A percentile compares a stretch with the other conserved stretches of the same genome.
Evolutionary conservation across 2,888 invertebrate genomes (phyloP).

Genomic region (Caenorhabditis sp.): DNA sequence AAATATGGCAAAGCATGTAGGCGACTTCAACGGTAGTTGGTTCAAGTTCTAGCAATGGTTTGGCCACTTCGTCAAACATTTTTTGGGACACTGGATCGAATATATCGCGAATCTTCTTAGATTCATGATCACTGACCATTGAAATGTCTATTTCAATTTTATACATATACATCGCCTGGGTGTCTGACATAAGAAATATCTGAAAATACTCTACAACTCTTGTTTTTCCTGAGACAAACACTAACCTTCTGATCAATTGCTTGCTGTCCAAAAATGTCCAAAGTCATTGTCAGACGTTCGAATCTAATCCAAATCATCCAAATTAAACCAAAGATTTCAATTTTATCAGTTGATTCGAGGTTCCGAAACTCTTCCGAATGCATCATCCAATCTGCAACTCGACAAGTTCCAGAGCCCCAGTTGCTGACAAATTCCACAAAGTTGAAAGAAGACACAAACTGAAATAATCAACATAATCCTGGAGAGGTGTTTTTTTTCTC

Average conservation of each 20-base stretch:
- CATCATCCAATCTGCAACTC: conserved; percentile 51
- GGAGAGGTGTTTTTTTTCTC: too few species aligned
- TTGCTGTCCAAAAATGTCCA: conserved; percentile 34
- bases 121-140: conserved; percentile 27
- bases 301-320: conserved; percentile 39
- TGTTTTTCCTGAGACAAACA: too few species aligned
- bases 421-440: conserved; percentile 25
- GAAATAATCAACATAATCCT: too few species aligned
- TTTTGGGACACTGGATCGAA: conserved; percentile 35
- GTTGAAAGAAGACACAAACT: neutral
- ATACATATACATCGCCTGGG: conserved; percentile 24
- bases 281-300: conserved; percentile 38
- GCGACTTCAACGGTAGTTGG: conserved; percentile 38
- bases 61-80: conserved; percentile 35
- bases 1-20: conserved; percentile 45
- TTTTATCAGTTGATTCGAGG: conserved; percentile 38
- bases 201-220: too few species aligned
- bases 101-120: conserved; percentile 21
- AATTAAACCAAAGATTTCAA: conserved; percentile 37
- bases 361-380: conserved; percentile 40
- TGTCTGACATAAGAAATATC: neutral
- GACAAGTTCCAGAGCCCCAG: conserved; percentile 28
- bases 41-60: conserved; percentile 35
- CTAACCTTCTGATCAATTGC: conserved; percentile 26
- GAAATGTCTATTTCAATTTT: conserved; percentile 38